Evolutionary conservation across 2,113 vertebrate genomes (phyloP).

Genomic region (Nibea albiflora): DNA sequence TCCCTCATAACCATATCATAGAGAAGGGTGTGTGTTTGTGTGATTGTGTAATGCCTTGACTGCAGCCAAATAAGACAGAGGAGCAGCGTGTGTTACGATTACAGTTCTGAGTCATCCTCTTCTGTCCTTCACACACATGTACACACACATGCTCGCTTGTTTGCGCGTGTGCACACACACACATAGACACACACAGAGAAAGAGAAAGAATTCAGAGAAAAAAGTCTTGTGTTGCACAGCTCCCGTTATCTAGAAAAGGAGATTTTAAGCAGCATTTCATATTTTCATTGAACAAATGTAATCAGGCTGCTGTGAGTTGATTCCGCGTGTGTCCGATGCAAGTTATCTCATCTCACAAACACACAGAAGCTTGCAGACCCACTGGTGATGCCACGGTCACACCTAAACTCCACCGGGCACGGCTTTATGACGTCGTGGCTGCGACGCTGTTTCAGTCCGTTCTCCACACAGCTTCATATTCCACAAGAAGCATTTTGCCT

Average conservation of each 20-base stretch:
- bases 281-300: too few species aligned
- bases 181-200: slow-evolving; percentile 4
- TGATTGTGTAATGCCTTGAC: slow-evolving; percentile 81
- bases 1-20: slow-evolving; percentile 82
- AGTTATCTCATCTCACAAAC: too few species aligned
- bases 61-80: slow-evolving; percentile 54
- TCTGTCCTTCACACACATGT: slow-evolving; percentile 24
- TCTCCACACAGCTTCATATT: too few species aligned
- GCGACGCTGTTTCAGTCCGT: too few species aligned
- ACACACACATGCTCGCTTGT: neutral
- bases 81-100: slow-evolving; percentile 61
- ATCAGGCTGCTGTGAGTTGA: too few species aligned
- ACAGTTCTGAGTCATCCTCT: slow-evolving; percentile 50
- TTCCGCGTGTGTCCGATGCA: too few species aligned
- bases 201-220: neutral
- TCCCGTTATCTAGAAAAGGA: neutral
- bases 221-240: neutral
- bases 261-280: too few species aligned
- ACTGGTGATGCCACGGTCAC: too few species aligned
- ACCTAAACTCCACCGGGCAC: too few species aligned
- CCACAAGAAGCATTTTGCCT: too few species aligned
- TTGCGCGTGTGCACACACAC: slow-evolving; percentile 4
- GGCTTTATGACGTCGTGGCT: too few species aligned
- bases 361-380: too few species aligned
- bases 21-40: slow-evolving; percentile 75